Conservation (phyloP, 2,888 invertebrate species). For the Phorcus lineatus region DNA sequence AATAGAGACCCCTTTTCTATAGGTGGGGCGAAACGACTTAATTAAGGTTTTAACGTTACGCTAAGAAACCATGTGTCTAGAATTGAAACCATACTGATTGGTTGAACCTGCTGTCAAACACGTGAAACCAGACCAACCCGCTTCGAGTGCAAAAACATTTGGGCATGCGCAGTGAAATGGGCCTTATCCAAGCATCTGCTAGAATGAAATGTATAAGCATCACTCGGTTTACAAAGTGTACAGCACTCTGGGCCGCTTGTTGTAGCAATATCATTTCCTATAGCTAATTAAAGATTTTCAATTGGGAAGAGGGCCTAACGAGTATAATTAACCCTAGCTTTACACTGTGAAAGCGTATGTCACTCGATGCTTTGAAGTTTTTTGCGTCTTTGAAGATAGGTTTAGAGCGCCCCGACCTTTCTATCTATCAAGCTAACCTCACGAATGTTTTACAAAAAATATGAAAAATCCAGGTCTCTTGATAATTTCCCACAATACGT, state of each 20-base stretch:
- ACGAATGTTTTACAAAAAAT: no score
- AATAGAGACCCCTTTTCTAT: neutral
- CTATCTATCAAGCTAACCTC: no score
- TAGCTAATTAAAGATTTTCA: neutral
- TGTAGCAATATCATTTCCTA: conserved; percentile 2
- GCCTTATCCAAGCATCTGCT: neutral
- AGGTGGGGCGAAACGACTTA: neutral
- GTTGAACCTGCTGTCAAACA: neutral
- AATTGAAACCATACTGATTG: neutral
- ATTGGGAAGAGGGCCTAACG: neutral
- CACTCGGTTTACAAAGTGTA: neutral
- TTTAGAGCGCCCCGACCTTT: no score
- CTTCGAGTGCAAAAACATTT: no score
- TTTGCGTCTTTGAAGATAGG: neutral
- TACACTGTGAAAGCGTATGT: neutral
- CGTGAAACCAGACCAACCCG: neutral
- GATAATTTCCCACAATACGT: no score
- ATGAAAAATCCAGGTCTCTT: no score
- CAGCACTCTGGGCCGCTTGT: neutral
- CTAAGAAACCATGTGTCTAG: neutral
- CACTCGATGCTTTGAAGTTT: neutral
- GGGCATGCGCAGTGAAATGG: neutral
- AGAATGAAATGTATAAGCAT: neutral
- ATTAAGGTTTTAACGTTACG: neutral
- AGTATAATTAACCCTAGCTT: neutral